Conservation (phyloP, 2,888 invertebrate genomes). For the Zaprionus obscuricornis region DNA sequence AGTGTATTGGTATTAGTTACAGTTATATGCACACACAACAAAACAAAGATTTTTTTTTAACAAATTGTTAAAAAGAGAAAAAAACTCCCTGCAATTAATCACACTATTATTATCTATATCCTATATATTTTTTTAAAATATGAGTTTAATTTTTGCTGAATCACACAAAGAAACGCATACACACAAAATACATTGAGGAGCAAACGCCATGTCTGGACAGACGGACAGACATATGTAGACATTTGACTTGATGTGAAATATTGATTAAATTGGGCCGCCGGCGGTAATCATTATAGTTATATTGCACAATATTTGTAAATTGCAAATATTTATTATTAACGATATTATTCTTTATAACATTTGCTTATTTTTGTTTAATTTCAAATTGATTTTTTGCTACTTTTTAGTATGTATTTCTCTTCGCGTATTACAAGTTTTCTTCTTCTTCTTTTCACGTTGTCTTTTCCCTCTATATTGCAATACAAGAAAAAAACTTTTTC, state of each 20-base stretch:
- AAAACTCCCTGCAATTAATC: constrained; percentile 39
- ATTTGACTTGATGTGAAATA: constrained; percentile 40
- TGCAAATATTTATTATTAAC: background rate
- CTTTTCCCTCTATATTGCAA: constrained; percentile 44
- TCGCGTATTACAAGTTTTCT: constrained; percentile 72
- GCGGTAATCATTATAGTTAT: constrained; percentile 26
- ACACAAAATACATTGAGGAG: constrained; percentile 22
- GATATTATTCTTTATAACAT: background rate
- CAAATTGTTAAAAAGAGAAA: constrained; percentile 23
- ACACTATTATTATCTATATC: constrained; percentile 29
- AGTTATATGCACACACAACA: constrained; percentile 58
- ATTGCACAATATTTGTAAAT: background rate
- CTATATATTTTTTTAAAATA: constrained; percentile 5
- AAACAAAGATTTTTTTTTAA: constrained; percentile 49
- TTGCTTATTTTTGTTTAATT: constrained; percentile 17
- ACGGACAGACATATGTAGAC: constrained; percentile 28
- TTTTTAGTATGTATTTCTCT: constrained; percentile 73
- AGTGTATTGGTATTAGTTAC: constrained; percentile 37
- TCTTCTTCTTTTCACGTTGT: constrained; percentile 70
- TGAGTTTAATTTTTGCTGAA: background rate
- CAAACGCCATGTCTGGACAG: constrained; percentile 39
- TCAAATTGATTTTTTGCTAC: constrained; percentile 35
- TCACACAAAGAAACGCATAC: background rate
- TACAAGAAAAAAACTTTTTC: constrained; percentile 41
- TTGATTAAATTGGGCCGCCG: constrained; percentile 62